These are phyloP conservation scores for Hyalella azteca DNA, from an alignment of 2,888 invertebrate species.

Conservation along the genomic window DNA sequence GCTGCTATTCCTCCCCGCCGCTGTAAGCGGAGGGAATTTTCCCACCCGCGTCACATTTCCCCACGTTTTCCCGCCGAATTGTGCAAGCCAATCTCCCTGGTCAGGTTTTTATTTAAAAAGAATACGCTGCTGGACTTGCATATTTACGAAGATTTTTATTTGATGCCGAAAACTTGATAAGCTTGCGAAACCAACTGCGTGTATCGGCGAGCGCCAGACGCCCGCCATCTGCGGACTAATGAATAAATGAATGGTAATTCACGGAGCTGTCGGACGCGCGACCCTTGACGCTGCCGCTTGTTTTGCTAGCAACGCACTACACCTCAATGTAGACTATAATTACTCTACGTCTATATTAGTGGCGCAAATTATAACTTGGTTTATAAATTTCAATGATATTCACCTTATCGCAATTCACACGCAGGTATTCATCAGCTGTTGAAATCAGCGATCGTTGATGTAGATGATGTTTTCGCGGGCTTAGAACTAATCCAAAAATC, in stretches of 20 bases:
- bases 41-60: conserved; percentile 2
- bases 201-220: neutral
- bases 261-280: neutral
- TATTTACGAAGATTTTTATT: conserved; percentile 29
- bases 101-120: conserved; percentile 16
- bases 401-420: no score
- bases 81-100: conserved; percentile 15
- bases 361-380: no score
- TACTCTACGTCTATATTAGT: no score
- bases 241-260: conserved; percentile 12
- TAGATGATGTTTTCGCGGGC: no score
- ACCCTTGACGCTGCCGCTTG: neutral
- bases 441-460: no score
- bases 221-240: conserved; percentile 2
- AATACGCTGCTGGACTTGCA: conserved; percentile 16
- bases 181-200: neutral
- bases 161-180: neutral
- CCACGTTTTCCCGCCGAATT: conserved; percentile 4
- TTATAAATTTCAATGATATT: no score
- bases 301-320: no score
- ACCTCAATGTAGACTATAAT: no score
- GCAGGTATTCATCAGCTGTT: no score
- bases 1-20: neutral
- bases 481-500: no score
- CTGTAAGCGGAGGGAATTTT: conserved; percentile 11